Percentiles rank a stretch among this genome's conserved stretches.
Conservation (phyloP, 2,888 invertebrate species). For the Arctia plantaginis region DNA sequence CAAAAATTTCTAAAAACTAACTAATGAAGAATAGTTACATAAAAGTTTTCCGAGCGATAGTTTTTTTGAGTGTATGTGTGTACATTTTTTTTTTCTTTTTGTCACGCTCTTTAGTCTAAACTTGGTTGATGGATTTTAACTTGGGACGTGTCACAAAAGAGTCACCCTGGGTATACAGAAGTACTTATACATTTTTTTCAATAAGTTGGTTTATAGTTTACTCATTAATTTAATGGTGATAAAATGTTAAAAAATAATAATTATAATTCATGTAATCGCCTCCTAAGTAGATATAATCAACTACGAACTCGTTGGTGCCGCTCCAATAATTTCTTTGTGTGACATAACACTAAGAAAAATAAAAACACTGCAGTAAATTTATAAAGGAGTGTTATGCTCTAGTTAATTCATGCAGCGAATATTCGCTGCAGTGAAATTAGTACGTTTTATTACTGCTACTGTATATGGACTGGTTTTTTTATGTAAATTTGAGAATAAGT, state of each 20-base stretch:
- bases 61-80: too few relatives aligned
- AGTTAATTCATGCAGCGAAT: neutral
- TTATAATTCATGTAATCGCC: neutral
- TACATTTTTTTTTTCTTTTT: too few relatives aligned
- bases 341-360: conserved; percentile 9
- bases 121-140: too few relatives aligned
- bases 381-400: conserved; percentile 6
- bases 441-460: neutral
- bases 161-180: too few relatives aligned
- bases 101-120: too few relatives aligned
- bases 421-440: neutral
- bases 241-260: neutral
- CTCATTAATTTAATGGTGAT: neutral
- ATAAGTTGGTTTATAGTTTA: neutral
- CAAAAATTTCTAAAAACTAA: too few relatives aligned
- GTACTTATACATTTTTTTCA: too few relatives aligned
- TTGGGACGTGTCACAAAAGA: too few relatives aligned
- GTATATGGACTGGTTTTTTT: neutral
- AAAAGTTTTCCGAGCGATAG: too few relatives aligned
- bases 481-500: neutral
- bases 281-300: neutral
- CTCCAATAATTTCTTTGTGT: conserved; percentile 12
- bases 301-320: conserved; percentile 1
- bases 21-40: too few relatives aligned
- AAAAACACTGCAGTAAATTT: neutral